Evolutionary conservation across 2,888 invertebrate species (phyloP).

Genomic region (Tenthredo livida): DNA sequence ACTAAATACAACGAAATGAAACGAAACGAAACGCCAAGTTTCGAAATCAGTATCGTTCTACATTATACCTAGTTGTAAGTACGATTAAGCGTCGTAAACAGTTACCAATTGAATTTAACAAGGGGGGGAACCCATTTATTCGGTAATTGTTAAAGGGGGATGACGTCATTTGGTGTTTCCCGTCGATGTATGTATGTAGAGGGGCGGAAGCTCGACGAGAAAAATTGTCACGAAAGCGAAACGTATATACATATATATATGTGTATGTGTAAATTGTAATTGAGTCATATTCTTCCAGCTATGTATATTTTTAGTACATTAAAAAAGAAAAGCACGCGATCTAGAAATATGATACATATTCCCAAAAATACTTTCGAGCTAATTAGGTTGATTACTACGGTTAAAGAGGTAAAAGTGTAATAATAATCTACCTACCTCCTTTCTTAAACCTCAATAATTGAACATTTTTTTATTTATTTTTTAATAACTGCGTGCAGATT

Average conservation of each 20-base stretch:
- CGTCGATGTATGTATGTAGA: background rate
- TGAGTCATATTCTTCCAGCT: background rate
- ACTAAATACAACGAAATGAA: background rate
- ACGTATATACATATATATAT: background rate
- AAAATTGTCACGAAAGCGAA: constrained; percentile 23
- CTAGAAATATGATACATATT: background rate
- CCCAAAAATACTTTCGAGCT: background rate
- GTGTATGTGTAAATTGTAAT: background rate
- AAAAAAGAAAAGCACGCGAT: constrained; percentile 1
- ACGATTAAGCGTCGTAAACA: background rate
- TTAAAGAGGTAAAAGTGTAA: background rate
- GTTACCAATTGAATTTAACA: background rate
- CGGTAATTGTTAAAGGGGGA: constrained; percentile 35
- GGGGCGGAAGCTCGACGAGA: background rate
- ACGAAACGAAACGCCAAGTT: background rate
- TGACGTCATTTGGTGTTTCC: constrained; percentile 45
- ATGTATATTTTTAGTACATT: background rate
- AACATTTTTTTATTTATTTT: background rate
- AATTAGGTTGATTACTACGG: background rate
- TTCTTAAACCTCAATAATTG: background rate
- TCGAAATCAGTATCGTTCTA: background rate
- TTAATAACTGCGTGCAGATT: background rate
- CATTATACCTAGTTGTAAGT: background rate
- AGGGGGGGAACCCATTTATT: background rate
- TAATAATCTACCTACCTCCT: background rate